Conservation (phyloP, 2,888 invertebrate genomes). For the Rhabditoides inermis region DNA sequence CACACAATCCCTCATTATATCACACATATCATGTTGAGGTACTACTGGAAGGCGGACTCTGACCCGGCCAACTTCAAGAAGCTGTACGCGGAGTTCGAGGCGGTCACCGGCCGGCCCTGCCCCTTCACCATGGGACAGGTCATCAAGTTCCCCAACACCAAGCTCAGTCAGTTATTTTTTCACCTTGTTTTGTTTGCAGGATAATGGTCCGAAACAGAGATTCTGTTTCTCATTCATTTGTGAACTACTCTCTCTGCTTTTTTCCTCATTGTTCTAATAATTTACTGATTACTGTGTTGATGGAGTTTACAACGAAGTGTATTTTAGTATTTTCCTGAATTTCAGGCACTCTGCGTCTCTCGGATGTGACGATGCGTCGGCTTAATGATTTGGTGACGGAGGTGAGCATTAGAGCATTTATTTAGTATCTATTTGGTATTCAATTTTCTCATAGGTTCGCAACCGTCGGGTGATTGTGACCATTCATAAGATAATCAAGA, state of each 20-base stretch:
- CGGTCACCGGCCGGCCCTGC: conserved; percentile 25
- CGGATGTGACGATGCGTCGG: conserved; percentile 38
- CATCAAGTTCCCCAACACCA: conserved; percentile 41
- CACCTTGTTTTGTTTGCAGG: too few species aligned
- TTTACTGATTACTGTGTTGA: too few species aligned
- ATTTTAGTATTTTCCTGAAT: conserved; percentile 1
- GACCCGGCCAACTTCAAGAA: conserved; percentile 21
- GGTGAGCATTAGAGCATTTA: too few species aligned
- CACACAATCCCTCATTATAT: too few species aligned
- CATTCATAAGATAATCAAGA: conserved; percentile 20
- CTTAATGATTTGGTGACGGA: conserved; percentile 20
- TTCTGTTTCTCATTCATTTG: too few species aligned
- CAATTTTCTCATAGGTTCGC: conserved; percentile 15
- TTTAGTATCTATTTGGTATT: not conserved
- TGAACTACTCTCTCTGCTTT: not conserved
- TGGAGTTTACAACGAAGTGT: too few species aligned
- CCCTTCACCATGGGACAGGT: conserved; percentile 45
- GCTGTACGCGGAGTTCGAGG: conserved; percentile 26
- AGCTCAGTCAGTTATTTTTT: conserved; percentile 33
- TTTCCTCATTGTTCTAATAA: not conserved
- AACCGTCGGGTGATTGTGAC: conserved; percentile 33
- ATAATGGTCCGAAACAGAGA: not conserved
- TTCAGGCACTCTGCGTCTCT: conserved; percentile 41
- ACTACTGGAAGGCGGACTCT: conserved; percentile 34
- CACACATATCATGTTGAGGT: too few species aligned